Evolutionary conservation across 2,888 invertebrate genomes (phyloP).

Genomic region (Stenurella melanura): DNA sequence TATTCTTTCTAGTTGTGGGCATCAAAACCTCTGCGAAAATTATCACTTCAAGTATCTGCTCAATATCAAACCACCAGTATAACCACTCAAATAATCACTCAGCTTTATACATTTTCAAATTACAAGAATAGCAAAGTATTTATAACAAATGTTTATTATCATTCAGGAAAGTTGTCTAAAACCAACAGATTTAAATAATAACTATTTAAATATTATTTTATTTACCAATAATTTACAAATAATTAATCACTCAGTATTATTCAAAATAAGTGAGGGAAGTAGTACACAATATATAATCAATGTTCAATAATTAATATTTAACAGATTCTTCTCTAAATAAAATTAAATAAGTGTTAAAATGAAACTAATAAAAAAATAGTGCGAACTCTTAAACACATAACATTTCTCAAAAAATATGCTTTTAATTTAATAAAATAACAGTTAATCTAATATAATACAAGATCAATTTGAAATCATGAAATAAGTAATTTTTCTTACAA

Average conservation of each 20-base stretch:
- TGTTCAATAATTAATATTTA: slow-evolving; percentile 14
- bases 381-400: slow-evolving; percentile 24
- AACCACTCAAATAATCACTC: too few relatives aligned
- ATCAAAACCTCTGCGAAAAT: too few relatives aligned
- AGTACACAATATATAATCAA: slow-evolving; percentile 9
- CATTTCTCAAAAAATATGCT: slow-evolving; percentile 13
- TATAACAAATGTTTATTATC: too few relatives aligned
- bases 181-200: not conserved
- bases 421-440: slow-evolving; percentile 12
- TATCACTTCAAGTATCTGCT: too few relatives aligned
- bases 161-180: too few relatives aligned
- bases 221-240: slow-evolving; percentile 26
- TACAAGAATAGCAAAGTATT: too few relatives aligned
- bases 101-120: too few relatives aligned
- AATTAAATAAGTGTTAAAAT: slow-evolving; percentile 8
- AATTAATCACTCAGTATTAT: slow-evolving; percentile 27
- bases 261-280: slow-evolving; percentile 17
- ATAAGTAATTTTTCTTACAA: slow-evolving; percentile 4
- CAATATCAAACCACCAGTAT: too few relatives aligned
- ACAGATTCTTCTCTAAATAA: slow-evolving; percentile 19
- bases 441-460: slow-evolving; percentile 5
- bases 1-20: too few relatives aligned
- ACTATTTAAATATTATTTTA: slow-evolving; percentile 25
- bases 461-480: not conserved
- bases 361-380: slow-evolving; percentile 30